Evolutionary conservation across 2,797 vertebrate genomes (phyloP).

Genomic region (Craterocephalus amniculus): DNA sequence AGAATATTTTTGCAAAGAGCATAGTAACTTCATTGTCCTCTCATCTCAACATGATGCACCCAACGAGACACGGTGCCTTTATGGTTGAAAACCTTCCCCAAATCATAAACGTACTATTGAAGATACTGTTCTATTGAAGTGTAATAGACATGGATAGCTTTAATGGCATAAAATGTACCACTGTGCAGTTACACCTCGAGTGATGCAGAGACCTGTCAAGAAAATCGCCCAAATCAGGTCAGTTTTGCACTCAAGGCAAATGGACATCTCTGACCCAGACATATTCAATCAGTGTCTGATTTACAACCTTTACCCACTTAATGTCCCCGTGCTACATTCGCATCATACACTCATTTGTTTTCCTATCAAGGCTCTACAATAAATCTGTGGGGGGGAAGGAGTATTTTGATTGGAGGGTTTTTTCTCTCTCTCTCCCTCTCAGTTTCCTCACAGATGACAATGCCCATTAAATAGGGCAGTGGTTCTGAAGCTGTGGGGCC

Average conservation of each 20-base stretch:
- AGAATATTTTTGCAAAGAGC: conserved; percentile 30
- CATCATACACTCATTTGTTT: conserved; percentile 62
- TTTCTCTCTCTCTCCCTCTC: conserved; percentile 5
- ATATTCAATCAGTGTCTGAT: conserved; percentile 74
- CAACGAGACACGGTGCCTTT: conserved; percentile 37
- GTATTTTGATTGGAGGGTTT: conserved; percentile 14
- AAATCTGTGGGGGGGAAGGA: conserved; percentile 40
- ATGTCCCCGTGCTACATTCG: conserved; percentile 46
- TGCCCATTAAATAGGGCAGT: conserved; percentile 17
- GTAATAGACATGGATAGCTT: conserved; percentile 45
- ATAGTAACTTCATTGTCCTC: conserved; percentile 41
- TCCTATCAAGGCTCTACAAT: conserved; percentile 47
- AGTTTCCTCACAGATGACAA: conserved; percentile 18
- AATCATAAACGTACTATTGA: conserved; percentile 30
- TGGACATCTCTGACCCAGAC: conserved; percentile 59
- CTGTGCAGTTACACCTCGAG: conserved; percentile 32
- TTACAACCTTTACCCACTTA: conserved; percentile 58
- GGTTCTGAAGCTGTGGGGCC: too few relatives aligned
- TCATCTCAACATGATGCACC: conserved; percentile 40
- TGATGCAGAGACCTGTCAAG: conserved; percentile 65
- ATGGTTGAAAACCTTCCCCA: conserved; percentile 7
- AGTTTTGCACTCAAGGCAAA: conserved; percentile 68
- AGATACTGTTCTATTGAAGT: conserved; percentile 42
- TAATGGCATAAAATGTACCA: conserved; percentile 58
- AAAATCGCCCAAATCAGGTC: conserved; percentile 69